Conservation (phyloP, 2,113 vertebrate genomes). For the Felis chaus region DNA sequence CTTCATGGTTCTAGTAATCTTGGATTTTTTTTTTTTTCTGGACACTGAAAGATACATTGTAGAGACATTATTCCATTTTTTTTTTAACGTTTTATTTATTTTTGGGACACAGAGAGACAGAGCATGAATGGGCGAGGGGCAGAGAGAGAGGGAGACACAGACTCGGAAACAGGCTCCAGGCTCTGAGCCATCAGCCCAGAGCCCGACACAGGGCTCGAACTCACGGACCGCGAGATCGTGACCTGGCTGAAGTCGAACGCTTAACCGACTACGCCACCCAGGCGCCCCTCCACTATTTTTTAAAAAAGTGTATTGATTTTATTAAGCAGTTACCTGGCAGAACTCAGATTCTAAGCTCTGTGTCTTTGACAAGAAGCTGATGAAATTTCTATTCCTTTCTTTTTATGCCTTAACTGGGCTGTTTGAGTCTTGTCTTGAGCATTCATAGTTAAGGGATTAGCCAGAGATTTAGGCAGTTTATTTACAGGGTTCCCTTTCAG, state of each 20-base stretch:
- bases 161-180: too few relatives aligned
- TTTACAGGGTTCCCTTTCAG: background rate
- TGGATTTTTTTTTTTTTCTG: background rate
- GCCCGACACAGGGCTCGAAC: too few relatives aligned
- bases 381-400: background rate
- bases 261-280: too few relatives aligned
- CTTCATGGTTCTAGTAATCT: slow-evolving; percentile 1
- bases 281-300: too few relatives aligned
- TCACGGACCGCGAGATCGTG: too few relatives aligned
- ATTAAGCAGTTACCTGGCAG: background rate
- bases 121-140: too few relatives aligned
- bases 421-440: background rate
- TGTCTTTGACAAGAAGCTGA: background rate
- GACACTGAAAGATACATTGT: background rate
- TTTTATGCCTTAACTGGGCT: background rate
- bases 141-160: too few relatives aligned
- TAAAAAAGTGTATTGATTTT: background rate
- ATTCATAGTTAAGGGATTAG: background rate
- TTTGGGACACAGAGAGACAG: too few relatives aligned
- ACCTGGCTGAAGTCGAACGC: too few relatives aligned
- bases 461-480: background rate
- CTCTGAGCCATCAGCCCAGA: too few relatives aligned
- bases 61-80: background rate
- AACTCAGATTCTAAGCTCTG: background rate
- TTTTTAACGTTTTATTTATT: too few relatives aligned